Evolutionary conservation across 2,797 vertebrate genomes (phyloP).

Genomic region (Limosa lapponica): DNA sequence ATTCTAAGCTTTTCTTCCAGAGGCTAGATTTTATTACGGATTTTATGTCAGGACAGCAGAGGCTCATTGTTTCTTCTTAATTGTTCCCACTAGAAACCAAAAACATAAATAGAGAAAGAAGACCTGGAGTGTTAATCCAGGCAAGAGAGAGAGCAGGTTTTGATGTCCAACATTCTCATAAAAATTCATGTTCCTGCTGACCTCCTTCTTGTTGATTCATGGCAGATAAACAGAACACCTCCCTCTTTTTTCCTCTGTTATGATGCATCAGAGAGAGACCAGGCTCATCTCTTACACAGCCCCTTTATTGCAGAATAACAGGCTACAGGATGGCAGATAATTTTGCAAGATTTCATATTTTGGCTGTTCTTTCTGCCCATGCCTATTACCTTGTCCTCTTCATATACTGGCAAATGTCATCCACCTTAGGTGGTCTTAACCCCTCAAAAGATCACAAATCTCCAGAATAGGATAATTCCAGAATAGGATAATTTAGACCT

Average conservation of each 20-base stretch:
- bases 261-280: background rate
- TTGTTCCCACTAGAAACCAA: slow-evolving; percentile 22
- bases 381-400: background rate
- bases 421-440: background rate
- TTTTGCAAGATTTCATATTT: background rate
- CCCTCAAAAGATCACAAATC: background rate
- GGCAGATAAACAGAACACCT: background rate
- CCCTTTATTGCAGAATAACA: background rate
- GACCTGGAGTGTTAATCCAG: background rate
- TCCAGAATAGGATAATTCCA: background rate
- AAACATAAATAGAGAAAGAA: slow-evolving; percentile 7
- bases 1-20: slow-evolving; percentile 53
- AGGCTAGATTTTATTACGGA: slow-evolving; percentile 36
- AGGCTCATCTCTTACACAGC: background rate
- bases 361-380: background rate
- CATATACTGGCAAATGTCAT: background rate
- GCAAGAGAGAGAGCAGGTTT: background rate
- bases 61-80: slow-evolving; percentile 4
- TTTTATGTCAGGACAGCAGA: slow-evolving; percentile 45
- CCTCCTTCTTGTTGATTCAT: slow-evolving; percentile 28
- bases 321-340: background rate
- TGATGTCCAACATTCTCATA: background rate
- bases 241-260: background rate
- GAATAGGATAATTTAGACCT: too few species aligned
- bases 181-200: slow-evolving; percentile 19